Conservation (phyloP, 2,113 vertebrate species). For the Dermatemys mawii region DNA sequence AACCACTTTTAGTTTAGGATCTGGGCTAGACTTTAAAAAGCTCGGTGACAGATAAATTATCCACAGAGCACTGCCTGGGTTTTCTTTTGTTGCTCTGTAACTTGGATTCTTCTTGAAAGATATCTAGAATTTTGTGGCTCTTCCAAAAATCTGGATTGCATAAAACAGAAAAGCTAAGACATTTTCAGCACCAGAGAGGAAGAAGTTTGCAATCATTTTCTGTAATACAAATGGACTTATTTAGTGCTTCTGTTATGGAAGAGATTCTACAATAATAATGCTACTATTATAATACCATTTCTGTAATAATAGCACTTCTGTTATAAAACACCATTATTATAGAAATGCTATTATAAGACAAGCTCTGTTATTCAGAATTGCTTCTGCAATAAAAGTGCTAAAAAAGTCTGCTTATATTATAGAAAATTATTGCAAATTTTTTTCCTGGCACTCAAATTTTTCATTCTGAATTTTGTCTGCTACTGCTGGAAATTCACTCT, state of each 20-base stretch:
- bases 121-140: slow-evolving; percentile 21
- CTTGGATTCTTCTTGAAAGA: slow-evolving; percentile 19
- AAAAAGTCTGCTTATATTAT: slow-evolving; percentile 79
- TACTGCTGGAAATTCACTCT: slow-evolving; percentile 67
- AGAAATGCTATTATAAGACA: slow-evolving; percentile 86
- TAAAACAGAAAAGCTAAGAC: slow-evolving; percentile 64
- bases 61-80: slow-evolving; percentile 1
- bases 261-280: slow-evolving; percentile 81
- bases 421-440: slow-evolving; percentile 85
- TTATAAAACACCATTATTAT: slow-evolving; percentile 88
- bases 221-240: slow-evolving; percentile 79
- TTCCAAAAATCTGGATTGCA: slow-evolving; percentile 56
- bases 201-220: slow-evolving; percentile 81
- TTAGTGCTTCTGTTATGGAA: slow-evolving; percentile 79
- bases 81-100: slow-evolving; percentile 22
- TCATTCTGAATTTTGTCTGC: slow-evolving; percentile 79
- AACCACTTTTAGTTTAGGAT: slow-evolving; percentile 42
- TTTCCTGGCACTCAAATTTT: slow-evolving; percentile 79
- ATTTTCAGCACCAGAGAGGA: slow-evolving; percentile 69
- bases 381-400: slow-evolving; percentile 83
- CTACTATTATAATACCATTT: slow-evolving; percentile 85
- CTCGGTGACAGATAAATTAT: slow-evolving; percentile 32
- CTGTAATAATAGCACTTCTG: slow-evolving; percentile 86
- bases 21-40: slow-evolving; percentile 40
- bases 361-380: slow-evolving; percentile 84